A percentile compares a stretch with the other conserved stretches of the same genome.
Conservation (phyloP, 2,888 invertebrate species). For the Ophonus ardosiacus region DNA sequence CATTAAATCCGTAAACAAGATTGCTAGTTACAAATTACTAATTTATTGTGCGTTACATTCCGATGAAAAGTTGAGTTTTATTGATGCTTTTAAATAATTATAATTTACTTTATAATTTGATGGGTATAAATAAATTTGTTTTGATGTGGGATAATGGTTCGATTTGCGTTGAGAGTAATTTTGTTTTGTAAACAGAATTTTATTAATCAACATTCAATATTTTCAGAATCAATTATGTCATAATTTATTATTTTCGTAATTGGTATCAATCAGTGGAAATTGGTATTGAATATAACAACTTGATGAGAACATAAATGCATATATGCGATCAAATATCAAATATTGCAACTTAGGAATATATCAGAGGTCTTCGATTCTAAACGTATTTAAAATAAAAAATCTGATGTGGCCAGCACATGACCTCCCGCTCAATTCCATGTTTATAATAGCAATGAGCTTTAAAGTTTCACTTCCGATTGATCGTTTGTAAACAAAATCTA, state of each 20-base stretch:
- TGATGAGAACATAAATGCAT: too few species aligned
- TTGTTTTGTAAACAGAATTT: not conserved
- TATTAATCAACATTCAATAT: conserved; percentile 3
- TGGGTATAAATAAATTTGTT: not conserved
- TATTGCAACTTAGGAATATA: too few species aligned
- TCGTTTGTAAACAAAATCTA: too few species aligned
- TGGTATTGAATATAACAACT: not conserved
- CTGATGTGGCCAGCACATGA: too few species aligned
- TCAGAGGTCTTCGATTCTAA: too few species aligned
- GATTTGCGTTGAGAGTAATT: conserved; percentile 7
- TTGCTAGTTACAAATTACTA: conserved; percentile 35
- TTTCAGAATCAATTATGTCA: conserved; percentile 2
- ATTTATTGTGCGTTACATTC: not conserved
- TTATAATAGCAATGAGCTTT: too few species aligned
- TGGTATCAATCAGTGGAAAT: not conserved
- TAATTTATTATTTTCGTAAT: not conserved
- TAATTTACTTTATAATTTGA: conserved; percentile 26
- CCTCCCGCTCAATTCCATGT: too few species aligned
- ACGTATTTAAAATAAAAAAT: too few species aligned
- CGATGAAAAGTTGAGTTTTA: conserved; percentile 11
- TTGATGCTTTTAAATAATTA: conserved; percentile 23
- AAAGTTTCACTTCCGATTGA: too few species aligned
- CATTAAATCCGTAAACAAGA: conserved; percentile 41
- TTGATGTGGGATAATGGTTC: conserved; percentile 20
- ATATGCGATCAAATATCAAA: too few species aligned